phyloP scores from a whole-genome alignment of 2,888 invertebrate genomes.

The Morpho deidamia region DNA sequence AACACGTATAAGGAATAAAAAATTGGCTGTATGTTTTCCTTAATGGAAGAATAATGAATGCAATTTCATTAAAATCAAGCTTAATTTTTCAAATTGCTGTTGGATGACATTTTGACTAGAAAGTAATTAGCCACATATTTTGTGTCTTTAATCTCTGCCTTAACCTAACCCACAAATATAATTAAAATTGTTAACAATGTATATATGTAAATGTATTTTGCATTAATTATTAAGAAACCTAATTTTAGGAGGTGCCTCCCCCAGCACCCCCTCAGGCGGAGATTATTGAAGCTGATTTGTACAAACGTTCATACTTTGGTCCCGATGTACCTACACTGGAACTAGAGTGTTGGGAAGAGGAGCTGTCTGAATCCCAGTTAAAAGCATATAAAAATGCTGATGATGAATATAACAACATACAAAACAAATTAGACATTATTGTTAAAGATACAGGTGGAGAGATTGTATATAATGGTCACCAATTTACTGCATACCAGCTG shows the following conservation, averaged over 20 bases:
- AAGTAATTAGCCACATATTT: too few relatives aligned
- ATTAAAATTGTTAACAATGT: too few relatives aligned
- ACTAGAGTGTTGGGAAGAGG: slow-evolving; percentile 86
- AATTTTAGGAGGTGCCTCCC: slow-evolving; percentile 24
- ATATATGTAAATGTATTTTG: too few relatives aligned
- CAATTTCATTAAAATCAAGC: too few relatives aligned
- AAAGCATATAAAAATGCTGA: slow-evolving; percentile 80
- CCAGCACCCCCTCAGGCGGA: slow-evolving; percentile 60
- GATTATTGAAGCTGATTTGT: slow-evolving; percentile 68
- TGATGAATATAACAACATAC: slow-evolving; percentile 82
- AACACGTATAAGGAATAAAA: background rate
- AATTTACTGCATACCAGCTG: slow-evolving; percentile 81
- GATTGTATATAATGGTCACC: slow-evolving; percentile 82
- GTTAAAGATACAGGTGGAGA: slow-evolving; percentile 79
- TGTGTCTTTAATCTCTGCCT: too few relatives aligned
- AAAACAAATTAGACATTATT: slow-evolving; percentile 78
- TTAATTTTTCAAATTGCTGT: too few relatives aligned
- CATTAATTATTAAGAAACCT: too few relatives aligned
- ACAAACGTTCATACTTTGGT: slow-evolving; percentile 68
- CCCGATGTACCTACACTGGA: slow-evolving; percentile 78
- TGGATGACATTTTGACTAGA: too few relatives aligned
- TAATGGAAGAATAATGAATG: too few relatives aligned
- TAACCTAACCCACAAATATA: too few relatives aligned
- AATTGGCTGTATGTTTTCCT: background rate
- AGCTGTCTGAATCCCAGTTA: slow-evolving; percentile 81